Conservation (phyloP, 2,113 vertebrate genomes). For the Spilogale gracilis region DNA sequence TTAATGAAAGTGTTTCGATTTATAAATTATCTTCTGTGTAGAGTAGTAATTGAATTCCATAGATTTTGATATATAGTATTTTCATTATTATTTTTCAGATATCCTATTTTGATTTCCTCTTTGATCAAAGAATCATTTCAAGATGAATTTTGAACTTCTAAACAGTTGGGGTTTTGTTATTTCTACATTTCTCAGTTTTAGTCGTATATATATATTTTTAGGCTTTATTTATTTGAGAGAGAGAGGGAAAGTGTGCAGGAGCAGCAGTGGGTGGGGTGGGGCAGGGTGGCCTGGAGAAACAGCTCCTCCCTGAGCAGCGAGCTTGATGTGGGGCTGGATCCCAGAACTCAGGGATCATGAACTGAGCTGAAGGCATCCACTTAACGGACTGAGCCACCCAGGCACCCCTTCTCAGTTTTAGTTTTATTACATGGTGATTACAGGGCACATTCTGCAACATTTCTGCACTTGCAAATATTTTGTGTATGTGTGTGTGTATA, state of each 20-base stretch:
- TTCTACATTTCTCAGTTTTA: background rate
- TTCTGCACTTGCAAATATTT: background rate
- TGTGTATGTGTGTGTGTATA: background rate
- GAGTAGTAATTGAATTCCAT: background rate
- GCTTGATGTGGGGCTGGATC: background rate
- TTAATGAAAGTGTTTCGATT: background rate
- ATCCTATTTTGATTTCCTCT: background rate
- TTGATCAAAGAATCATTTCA: background rate
- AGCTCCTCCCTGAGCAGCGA: background rate
- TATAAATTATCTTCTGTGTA: background rate
- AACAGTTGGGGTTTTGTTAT: background rate
- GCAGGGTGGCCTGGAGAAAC: too few species aligned
- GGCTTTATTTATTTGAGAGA: background rate
- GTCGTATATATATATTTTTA: background rate
- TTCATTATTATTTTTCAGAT: slow-evolving; percentile 23
- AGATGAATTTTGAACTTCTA: background rate
- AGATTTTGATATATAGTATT: background rate
- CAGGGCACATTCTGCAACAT: background rate
- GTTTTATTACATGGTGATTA: background rate
- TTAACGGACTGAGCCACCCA: background rate
- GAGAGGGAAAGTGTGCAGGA: too few species aligned
- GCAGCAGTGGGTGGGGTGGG: too few species aligned
- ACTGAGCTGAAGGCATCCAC: background rate
- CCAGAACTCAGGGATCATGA: background rate
- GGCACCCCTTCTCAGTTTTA: background rate